Evolutionary conservation across 2,888 invertebrate genomes (phyloP).

Genomic region (Anodontia alba): DNA sequence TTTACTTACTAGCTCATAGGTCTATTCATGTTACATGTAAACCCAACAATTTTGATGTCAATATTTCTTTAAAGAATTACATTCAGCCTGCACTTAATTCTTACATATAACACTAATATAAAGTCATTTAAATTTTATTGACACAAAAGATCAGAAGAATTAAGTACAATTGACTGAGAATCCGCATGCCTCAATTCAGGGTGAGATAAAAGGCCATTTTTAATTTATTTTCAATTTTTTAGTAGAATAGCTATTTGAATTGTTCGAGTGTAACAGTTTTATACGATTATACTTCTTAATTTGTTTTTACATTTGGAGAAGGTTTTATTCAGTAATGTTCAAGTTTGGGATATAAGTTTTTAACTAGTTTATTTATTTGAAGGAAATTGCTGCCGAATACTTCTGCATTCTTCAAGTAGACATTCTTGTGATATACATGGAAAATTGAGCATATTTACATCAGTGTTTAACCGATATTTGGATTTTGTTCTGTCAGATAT

Average conservation of each 20-base stretch:
- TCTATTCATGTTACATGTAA: conserved; percentile 3
- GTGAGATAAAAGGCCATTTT: neutral
- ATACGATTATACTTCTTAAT: neutral
- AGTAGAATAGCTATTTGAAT: neutral
- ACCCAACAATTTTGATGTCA: neutral
- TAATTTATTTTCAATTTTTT: conserved; percentile 17
- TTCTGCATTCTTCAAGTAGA: too few relatives aligned
- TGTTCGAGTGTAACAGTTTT: conserved; percentile 1
- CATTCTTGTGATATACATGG: too few relatives aligned
- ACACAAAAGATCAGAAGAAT: conserved; percentile 11
- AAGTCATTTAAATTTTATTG: conserved; percentile 15
- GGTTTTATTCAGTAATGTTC: too few relatives aligned
- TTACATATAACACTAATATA: conserved; percentile 7
- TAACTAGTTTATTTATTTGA: too few relatives aligned
- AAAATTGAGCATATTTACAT: too few relatives aligned
- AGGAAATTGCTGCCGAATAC: too few relatives aligned
- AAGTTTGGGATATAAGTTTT: too few relatives aligned
- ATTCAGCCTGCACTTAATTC: neutral
- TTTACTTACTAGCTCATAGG: neutral
- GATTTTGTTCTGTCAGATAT: too few relatives aligned
- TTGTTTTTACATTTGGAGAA: too few relatives aligned
- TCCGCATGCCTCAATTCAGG: neutral
- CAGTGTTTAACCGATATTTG: too few relatives aligned
- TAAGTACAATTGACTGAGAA: neutral
- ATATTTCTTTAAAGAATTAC: neutral